These are phyloP conservation scores for Alethe diademata DNA, from an alignment of 2,113 vertebrate species.

Conservation along the genomic window DNA sequence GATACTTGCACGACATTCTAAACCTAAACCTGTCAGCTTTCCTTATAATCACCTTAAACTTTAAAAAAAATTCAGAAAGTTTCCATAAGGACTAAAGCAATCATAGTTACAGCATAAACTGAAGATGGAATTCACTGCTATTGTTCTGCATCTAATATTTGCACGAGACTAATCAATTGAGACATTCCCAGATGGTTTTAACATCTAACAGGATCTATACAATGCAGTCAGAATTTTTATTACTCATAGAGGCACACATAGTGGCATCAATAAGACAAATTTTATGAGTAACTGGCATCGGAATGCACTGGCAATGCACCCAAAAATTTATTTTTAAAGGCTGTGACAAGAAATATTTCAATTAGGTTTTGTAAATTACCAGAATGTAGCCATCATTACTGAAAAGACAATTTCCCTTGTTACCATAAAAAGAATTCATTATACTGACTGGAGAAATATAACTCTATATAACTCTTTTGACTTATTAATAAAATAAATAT, in stretches of 20 bases:
- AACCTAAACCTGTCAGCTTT: not conserved
- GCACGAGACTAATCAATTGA: not conserved
- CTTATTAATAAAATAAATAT: conserved; percentile 33
- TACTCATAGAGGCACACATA: not conserved
- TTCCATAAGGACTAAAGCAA: not conserved
- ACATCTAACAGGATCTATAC: not conserved
- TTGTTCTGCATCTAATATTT: not conserved
- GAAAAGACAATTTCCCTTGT: conserved; percentile 19
- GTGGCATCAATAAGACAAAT: not conserved
- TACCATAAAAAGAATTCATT: not conserved
- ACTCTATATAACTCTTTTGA: not conserved
- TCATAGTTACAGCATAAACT: not conserved
- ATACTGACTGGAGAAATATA: not conserved
- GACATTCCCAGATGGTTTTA: conserved; percentile 13
- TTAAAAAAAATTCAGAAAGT: not conserved
- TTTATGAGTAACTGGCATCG: not conserved
- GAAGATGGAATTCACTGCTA: not conserved
- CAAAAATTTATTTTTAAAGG: conserved; percentile 27
- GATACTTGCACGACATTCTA: not conserved
- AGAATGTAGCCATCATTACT: not conserved
- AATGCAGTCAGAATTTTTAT: conserved; percentile 15
- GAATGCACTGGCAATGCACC: not conserved
- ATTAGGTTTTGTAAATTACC: conserved; percentile 14
- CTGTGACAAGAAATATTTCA: not conserved
- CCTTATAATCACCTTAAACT: not conserved